Evolutionary conservation across 2,113 vertebrate species (phyloP).

Genomic region (Corythoichthys haematopterus): DNA sequence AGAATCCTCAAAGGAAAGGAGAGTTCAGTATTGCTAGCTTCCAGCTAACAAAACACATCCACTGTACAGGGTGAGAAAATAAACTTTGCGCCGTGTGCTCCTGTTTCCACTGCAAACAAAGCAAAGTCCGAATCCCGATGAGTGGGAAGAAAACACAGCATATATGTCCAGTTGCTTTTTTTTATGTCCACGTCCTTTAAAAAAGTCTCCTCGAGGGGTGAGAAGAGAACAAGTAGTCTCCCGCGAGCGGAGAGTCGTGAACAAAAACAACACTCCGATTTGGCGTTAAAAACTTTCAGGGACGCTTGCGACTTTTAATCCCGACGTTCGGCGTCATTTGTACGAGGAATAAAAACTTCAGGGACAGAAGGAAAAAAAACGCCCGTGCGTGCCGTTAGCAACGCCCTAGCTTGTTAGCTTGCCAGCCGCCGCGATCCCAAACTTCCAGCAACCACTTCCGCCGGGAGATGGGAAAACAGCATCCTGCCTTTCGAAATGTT

Average conservation of each 20-base stretch:
- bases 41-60: conserved; percentile 62
- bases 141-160: conserved; percentile 26
- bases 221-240: conserved; percentile 18
- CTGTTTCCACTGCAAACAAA: conserved; percentile 60
- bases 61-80: conserved; percentile 52
- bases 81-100: conserved; percentile 64
- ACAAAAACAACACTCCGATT: conserved; percentile 19
- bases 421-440: conserved; percentile 19
- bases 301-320: conserved; percentile 11
- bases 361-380: conserved; percentile 36
- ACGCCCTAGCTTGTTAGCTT: conserved; percentile 70
- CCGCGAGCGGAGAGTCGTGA: not conserved
- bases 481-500: not conserved
- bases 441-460: conserved; percentile 65
- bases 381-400: conserved; percentile 64
- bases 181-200: conserved; percentile 13
- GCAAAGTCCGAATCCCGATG: conserved; percentile 58
- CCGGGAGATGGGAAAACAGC: conserved; percentile 38
- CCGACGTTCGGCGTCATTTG: conserved; percentile 18
- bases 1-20: not conserved
- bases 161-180: conserved; percentile 17
- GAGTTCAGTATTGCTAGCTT: conserved; percentile 44
- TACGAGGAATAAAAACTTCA: conserved; percentile 29
- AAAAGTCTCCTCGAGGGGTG: conserved; percentile 20
- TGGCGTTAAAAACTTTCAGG: conserved; percentile 16